Percentiles rank a stretch among this genome's conserved stretches.
These are phyloP conservation scores for Neocloeon triangulifer DNA, from an alignment of 1,140 invertebrate genomes.

Conservation along the genomic window DNA sequence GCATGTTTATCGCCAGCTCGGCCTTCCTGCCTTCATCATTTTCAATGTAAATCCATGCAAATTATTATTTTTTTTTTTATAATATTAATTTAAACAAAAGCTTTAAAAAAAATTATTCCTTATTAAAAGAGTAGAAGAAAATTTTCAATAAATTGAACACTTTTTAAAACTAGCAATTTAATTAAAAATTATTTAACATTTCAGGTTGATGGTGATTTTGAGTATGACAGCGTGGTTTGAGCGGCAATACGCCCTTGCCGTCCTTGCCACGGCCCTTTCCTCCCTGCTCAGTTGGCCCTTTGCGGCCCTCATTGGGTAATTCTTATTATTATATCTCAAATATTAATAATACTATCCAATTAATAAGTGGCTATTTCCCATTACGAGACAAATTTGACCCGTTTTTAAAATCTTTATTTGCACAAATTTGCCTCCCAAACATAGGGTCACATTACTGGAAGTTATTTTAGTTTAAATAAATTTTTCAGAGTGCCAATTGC, in stretches of 20 bases:
- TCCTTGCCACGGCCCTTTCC: slow-evolving; percentile 62
- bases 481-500: slow-evolving; percentile 25
- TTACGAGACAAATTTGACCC: too few relatives aligned
- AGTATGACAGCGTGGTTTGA: slow-evolving; percentile 74
- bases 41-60: slow-evolving; percentile 43
- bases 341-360: too few relatives aligned
- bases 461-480: too few relatives aligned
- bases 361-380: too few relatives aligned
- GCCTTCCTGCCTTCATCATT: slow-evolving; percentile 89
- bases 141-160: not conserved
- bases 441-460: too few relatives aligned
- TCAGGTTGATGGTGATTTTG: slow-evolving; percentile 44
- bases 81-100: too few relatives aligned
- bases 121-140: too few relatives aligned
- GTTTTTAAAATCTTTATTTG: too few relatives aligned
- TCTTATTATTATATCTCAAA: slow-evolving; percentile 2
- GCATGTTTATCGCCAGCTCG: slow-evolving; percentile 74
- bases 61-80: slow-evolving; percentile 3
- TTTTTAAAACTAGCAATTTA: not conserved
- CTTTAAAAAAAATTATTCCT: slow-evolving; percentile 5
- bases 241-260: slow-evolving; percentile 49
- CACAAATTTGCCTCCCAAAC: too few relatives aligned
- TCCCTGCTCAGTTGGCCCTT: slow-evolving; percentile 78
- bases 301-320: slow-evolving; percentile 57
- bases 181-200: slow-evolving; percentile 7